phyloP scores from a whole-genome alignment of 2,888 invertebrate genomes.

The Epicampocera succincta region DNA sequence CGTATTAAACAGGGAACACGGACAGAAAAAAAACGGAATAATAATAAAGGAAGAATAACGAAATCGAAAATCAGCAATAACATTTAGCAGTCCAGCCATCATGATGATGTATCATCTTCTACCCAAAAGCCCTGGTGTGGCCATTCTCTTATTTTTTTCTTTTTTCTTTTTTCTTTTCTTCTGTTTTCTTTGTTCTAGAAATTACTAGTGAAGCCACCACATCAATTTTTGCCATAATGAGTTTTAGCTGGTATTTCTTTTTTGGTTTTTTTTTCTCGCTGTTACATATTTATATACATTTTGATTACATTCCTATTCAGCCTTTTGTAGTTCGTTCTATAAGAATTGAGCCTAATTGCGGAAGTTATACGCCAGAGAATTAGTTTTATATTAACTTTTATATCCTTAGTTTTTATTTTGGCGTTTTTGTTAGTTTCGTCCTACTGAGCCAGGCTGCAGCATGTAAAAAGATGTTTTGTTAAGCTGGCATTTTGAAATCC shows the following conservation, averaged over 20 bases:
- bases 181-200: constrained; percentile 11
- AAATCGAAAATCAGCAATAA: constrained; percentile 68
- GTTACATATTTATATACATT: constrained; percentile 10
- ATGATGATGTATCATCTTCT: not conserved
- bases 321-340: constrained; percentile 37
- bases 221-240: constrained; percentile 65
- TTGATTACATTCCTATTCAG: constrained; percentile 11
- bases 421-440: not conserved
- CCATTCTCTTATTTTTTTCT: not conserved
- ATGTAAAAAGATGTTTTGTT: not conserved
- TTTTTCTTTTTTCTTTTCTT: not conserved
- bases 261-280: not conserved
- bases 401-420: constrained; percentile 41
- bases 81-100: constrained; percentile 48
- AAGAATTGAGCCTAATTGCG: constrained; percentile 78
- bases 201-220: constrained; percentile 43
- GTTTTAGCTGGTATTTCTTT: constrained; percentile 44
- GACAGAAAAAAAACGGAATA: constrained; percentile 75
- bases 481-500: no score
- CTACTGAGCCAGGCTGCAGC: not conserved
- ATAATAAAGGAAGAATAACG: constrained; percentile 56
- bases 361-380: constrained; percentile 78
- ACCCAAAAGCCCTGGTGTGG: constrained; percentile 1
- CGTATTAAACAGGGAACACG: constrained; percentile 70
- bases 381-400: constrained; percentile 73